Evolutionary conservation across 2,113 vertebrate species (phyloP), one percentile per base, ranked within the genome.

Genomic region (Podiceps cristatus): DNA sequence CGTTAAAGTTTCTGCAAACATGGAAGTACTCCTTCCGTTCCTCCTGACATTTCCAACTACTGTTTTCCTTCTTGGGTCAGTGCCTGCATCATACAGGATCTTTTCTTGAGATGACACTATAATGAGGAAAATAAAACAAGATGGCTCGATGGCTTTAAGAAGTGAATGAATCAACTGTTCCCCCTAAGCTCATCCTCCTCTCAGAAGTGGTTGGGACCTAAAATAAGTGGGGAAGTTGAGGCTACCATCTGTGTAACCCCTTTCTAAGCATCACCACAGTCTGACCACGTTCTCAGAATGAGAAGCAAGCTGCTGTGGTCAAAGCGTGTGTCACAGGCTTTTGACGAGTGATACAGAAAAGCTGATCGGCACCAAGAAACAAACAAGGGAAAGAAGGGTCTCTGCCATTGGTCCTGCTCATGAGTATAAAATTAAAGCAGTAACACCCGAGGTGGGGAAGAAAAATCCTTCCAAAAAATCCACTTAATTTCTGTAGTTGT

Each of bases 171-270:
- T 88, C 74, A 77, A 71, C 37, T 83, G 37, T 18, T 90, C 56
- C 49, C 29, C 53, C 27, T n/a, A 63, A 86, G 24, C 44, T 53
- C 35, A 59, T 68, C 29, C 18, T 60, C 42, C 55, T 88, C 91
- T 86, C 88, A 84, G 64, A 81, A 86, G 76, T 59, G 44, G 56
- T 3, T 68, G 44, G 44, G 49, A 13, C 82, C 59, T 69, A 88
- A 80, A 95, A 55, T 74, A 90, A 88, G 28, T 47, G 82, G 47
- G 76, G 86, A 88, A 92, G 79, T 86, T 77, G 86, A 74, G 56
- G 83, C 71, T 63, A 78, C 56, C 63, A 86, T 68, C 72, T 71
- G 33, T 37, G 17, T 53, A 90, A 68, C 25, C 24, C 75, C 67
- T 69, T 88, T 73, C 74, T 67, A 72, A 77, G 28, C 63, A 72